These are phyloP conservation scores for Philantomba maxwellii DNA, from an alignment of 2,113 vertebrate species.

Conservation along the genomic window DNA sequence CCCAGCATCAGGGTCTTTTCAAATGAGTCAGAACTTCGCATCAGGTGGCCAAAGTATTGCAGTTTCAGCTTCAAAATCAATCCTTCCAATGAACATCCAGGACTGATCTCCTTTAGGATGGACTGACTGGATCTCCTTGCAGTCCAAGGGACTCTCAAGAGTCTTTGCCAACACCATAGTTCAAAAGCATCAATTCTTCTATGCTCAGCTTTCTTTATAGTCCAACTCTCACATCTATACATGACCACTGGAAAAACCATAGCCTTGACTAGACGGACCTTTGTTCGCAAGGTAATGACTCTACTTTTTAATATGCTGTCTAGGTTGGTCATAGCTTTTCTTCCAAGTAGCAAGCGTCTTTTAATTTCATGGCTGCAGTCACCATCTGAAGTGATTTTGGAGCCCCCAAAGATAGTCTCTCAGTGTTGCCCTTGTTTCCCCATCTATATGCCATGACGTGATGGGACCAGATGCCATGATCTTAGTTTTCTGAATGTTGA, in stretches of 20 bases:
- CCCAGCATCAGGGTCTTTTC: neutral
- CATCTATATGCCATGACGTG: neutral
- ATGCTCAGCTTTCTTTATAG: neutral
- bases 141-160: neutral
- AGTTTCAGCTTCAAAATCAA: neutral
- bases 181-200: neutral
- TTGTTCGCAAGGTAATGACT: neutral
- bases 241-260: neutral
- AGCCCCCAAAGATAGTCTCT: fast-evolving
- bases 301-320: neutral
- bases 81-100: neutral
- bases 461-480: neutral
- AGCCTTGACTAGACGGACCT: neutral
- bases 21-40: neutral
- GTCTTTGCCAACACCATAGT: neutral
- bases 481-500: neutral
- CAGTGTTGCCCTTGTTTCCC: neutral
- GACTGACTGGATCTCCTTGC: neutral
- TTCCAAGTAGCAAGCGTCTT: neutral
- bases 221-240: neutral
- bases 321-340: neutral
- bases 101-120: neutral
- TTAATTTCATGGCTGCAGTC: neutral
- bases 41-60: neutral
- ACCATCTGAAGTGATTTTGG: neutral